Base-by-base conservation (phyloP, 37 sponge, comb jelly and placozoan species). In the Beroe forskalii region DNA sequence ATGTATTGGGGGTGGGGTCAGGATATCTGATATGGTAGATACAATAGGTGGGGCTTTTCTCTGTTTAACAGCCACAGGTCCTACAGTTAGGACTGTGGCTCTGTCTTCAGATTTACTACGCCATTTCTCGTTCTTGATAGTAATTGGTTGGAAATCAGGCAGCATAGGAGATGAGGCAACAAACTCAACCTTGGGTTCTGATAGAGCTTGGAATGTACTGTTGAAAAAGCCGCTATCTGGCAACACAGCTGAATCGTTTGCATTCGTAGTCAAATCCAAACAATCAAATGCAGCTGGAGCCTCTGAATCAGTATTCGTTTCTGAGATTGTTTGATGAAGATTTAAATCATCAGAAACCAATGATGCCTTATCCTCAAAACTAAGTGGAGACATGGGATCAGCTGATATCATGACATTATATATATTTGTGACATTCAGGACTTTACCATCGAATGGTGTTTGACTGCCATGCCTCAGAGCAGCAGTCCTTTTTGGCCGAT, bases 121-220 rank as follows among this genome's bases (percentile, higher is more conserved):
- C n/a, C 0, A 23, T 48, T 23, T 41, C 40, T 44, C 31, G 55
- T 80, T 80, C 35, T 80, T 80, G 2, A 80, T 80, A 23, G 55
- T 33, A 43, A 80, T 80, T 4, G 86, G 86, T 44, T 80, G 86
- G 27, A 80, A 80, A 44, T 38, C 66, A 64, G 25, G 66, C 3
- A 6, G 4, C 4, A 6, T 23, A n/a, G 3, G 31, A 4, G 66
- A 23, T 6, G 31, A 22, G 4, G 25, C 3, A 22, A n/a, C 27
- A 4, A 3, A 3, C 27, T 64, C 66, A 22, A 12, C 12, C 12
- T 48, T 48, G 6, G 12, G 55, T 48, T 48, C 55, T n/a, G n/a
- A n/a, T n/a, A n/a, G n/a, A n/a, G n/a, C n/a, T n/a, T n/a, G n/a
- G n/a, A n/a, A n/a, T n/a, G n/a, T n/a, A n/a, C n/a, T n/a, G n/a